Evolutionary conservation across 2,113 vertebrate genomes (phyloP).

Genomic region (human (Homo sapiens)): DNA sequence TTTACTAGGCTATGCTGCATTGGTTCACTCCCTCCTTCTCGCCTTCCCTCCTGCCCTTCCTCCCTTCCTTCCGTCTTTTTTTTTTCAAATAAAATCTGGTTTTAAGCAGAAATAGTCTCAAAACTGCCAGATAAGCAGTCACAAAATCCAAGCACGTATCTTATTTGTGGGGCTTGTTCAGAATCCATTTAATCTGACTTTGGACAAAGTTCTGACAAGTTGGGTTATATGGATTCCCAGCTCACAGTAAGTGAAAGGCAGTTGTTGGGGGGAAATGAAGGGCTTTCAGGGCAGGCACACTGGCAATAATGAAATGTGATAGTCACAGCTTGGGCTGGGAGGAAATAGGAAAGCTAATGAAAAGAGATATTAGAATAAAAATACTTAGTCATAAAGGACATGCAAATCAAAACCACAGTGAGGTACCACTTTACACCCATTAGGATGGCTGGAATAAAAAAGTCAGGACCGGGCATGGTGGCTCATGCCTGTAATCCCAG

Average conservation of each 20-base stretch:
- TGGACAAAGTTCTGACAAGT: neutral
- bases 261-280: neutral
- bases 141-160: neutral
- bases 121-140: neutral
- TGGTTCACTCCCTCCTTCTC: too few species aligned
- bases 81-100: neutral
- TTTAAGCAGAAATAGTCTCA: neutral
- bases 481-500: too few species aligned
- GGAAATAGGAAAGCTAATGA: neutral
- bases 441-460: too few species aligned
- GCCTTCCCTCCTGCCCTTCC: too few species aligned
- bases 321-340: neutral
- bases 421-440: too few species aligned
- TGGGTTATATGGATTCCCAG: neutral
- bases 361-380: neutral
- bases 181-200: neutral
- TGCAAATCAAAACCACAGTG: too few species aligned
- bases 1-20: neutral
- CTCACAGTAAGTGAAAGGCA: neutral
- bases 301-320: neutral
- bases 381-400: neutral
- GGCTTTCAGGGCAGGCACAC: neutral
- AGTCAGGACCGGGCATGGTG: too few species aligned
- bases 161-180: neutral
- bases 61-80: neutral